phyloP scores from a whole-genome alignment of 1,140 invertebrate genomes.

The Heliconius himera region DNA sequence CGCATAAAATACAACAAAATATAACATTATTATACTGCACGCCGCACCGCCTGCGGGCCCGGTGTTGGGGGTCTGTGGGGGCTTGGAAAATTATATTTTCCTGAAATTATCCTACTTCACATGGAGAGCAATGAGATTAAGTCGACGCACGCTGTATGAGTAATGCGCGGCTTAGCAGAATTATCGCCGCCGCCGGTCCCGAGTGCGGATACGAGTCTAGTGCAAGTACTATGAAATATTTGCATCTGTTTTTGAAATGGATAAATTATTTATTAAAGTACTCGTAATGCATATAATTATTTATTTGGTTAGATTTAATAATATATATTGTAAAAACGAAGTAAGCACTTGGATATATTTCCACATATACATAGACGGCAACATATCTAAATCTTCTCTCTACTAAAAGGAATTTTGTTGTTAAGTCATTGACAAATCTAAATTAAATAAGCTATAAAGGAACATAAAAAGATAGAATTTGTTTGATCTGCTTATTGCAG shows the following conservation, averaged over 20 bases:
- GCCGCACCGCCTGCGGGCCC: neutral
- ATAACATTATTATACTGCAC: neutral
- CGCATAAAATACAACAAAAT: constrained; percentile 24
- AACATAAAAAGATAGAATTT: too few species aligned
- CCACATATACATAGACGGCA: too few species aligned
- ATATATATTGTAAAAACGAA: too few species aligned
- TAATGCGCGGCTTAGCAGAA: neutral
- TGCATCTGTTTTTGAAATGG: neutral
- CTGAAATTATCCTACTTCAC: neutral
- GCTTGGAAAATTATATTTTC: constrained; percentile 1
- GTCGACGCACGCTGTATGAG: neutral
- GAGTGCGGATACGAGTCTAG: neutral
- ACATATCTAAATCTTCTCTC: too few species aligned
- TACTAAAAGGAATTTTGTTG: too few species aligned
- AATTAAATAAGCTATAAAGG: too few species aligned
- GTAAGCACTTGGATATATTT: too few species aligned
- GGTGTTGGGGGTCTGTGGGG: too few species aligned
- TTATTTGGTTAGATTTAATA: too few species aligned
- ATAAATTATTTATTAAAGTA: neutral
- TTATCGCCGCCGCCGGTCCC: neutral
- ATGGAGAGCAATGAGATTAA: neutral
- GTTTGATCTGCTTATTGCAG: too few species aligned
- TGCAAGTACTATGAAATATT: neutral
- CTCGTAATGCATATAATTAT: too few species aligned
- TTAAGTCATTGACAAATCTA: too few species aligned